Conservation (phyloP, 1,140 invertebrate genomes). For the Drosophila orosa region DNA sequence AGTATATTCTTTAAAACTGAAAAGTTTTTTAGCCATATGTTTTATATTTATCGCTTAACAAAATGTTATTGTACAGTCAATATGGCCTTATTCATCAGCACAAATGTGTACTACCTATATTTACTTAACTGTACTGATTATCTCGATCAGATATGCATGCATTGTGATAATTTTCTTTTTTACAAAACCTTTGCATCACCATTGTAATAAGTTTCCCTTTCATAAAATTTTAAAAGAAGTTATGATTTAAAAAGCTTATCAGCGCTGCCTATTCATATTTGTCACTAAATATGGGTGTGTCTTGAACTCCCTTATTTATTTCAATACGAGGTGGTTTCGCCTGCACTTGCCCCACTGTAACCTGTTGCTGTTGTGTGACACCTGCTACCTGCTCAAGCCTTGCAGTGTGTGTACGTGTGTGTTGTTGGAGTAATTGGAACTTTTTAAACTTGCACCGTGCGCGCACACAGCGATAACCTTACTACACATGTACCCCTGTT, state of each 20-base stretch:
- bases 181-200: background rate
- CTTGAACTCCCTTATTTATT: too few relatives aligned
- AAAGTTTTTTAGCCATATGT: background rate
- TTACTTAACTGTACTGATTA: background rate
- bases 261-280: background rate
- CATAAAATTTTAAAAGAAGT: too few relatives aligned
- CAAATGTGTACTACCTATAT: background rate
- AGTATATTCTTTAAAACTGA: too few relatives aligned
- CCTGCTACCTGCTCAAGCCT: conserved; percentile 50
- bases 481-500: conserved; percentile 34
- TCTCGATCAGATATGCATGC: background rate
- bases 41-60: background rate
- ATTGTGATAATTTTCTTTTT: background rate
- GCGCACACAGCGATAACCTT: conserved; percentile 29
- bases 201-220: background rate
- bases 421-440: conserved; percentile 53
- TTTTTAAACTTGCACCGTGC: conserved; percentile 57
- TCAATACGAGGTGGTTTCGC: background rate
- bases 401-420: conserved; percentile 14
- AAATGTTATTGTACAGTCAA: background rate
- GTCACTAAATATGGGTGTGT: background rate
- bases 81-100: background rate
- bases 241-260: background rate
- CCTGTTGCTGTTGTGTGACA: conserved; percentile 39
- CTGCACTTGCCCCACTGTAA: conserved; percentile 31